phyloP scores from a whole-genome alignment of 2,888 invertebrate genomes.

The Pherbina coryleti region DNA sequence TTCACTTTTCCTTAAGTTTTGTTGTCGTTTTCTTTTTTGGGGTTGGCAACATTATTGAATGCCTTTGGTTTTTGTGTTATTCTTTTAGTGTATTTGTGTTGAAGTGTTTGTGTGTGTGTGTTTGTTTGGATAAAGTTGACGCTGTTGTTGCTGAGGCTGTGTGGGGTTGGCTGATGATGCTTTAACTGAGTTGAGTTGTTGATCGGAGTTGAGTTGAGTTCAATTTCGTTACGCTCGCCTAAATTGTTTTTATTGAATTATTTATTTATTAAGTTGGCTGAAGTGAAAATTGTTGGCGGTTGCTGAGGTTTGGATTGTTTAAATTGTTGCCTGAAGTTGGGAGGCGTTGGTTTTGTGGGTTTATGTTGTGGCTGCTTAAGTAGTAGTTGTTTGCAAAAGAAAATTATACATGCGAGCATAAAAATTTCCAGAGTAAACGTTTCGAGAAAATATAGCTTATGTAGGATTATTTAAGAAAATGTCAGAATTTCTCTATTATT shows the following conservation, averaged over 20 bases:
- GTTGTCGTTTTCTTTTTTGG: slow-evolving; percentile 10
- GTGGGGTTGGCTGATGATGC: background rate
- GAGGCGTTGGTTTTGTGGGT: background rate
- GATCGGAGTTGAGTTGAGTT: slow-evolving; percentile 9
- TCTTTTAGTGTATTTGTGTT: background rate
- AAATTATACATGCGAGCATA: background rate
- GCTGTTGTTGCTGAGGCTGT: background rate
- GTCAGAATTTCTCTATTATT: no score
- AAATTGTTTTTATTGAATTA: slow-evolving; percentile 23
- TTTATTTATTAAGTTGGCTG: slow-evolving; percentile 1
- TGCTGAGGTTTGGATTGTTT: background rate
- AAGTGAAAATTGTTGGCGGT: slow-evolving; percentile 11
- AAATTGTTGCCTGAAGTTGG: slow-evolving; percentile 10
- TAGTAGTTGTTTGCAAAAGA: background rate
- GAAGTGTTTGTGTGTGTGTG: background rate
- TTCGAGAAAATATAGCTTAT: no score
- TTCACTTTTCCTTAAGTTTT: slow-evolving; percentile 44
- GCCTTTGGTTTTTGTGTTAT: background rate
- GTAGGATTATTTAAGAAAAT: no score
- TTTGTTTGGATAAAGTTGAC: background rate
- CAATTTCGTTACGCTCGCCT: background rate
- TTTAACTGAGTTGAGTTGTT: slow-evolving; percentile 1
- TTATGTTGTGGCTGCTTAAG: background rate
- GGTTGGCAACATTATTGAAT: background rate
- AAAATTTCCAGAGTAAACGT: background rate